Conservation (phyloP, 2,797 vertebrate species). For the Anguilla obscura region DNA sequence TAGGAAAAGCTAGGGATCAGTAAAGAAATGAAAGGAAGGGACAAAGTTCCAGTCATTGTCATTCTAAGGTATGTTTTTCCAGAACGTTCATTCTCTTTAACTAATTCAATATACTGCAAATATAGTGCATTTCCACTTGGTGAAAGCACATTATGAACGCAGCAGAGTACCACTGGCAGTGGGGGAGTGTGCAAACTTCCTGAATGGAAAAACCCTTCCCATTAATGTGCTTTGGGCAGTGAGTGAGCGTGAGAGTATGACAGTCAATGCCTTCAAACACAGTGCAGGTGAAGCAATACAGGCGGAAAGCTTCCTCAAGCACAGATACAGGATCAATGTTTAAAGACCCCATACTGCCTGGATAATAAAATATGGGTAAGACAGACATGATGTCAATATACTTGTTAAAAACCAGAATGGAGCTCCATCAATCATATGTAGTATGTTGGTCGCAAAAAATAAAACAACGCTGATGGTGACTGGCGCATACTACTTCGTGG, state of each 20-base stretch:
- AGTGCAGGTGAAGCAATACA: not conserved
- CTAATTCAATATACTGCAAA: not conserved
- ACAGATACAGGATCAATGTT: not conserved
- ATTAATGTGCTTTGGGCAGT: slow-evolving; percentile 14
- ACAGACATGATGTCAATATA: not conserved
- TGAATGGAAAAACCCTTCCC: not conserved
- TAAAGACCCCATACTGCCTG: not conserved
- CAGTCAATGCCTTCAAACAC: not conserved
- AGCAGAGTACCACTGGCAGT: slow-evolving; percentile 1
- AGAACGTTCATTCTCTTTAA: not conserved
- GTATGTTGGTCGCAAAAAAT: not conserved
- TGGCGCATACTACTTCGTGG: not conserved
- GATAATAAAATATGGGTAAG: not conserved
- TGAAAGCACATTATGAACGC: not conserved
- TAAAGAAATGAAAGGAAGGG: not conserved
- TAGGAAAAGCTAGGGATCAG: not conserved
- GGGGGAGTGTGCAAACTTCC: not conserved
- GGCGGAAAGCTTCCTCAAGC: not conserved
- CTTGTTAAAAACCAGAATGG: not conserved
- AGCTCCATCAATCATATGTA: not conserved
- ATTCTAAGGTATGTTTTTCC: slow-evolving; percentile 1
- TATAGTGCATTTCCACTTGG: not conserved
- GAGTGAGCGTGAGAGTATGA: not conserved
- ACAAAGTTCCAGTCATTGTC: not conserved
- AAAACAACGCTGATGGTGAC: not conserved